A percentile compares a stretch with the other conserved stretches of the same genome.
Conservation (phyloP, 2,888 invertebrate genomes). For the Hololepta plana region DNA sequence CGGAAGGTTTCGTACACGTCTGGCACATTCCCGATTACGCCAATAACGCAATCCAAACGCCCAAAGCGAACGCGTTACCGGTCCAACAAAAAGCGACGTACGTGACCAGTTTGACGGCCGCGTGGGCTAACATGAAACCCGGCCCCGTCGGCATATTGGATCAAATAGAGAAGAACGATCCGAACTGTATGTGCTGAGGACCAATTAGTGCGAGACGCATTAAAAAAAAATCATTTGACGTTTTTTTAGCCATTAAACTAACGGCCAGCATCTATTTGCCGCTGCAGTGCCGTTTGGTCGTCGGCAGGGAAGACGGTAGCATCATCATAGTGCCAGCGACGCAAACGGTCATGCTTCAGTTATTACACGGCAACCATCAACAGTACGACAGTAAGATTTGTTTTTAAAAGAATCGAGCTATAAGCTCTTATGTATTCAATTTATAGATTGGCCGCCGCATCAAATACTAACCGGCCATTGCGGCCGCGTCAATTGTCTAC, state of each 20-base stretch:
- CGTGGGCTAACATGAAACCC: conserved; percentile 78
- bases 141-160: conserved; percentile 83
- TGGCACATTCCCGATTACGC: conserved; percentile 82
- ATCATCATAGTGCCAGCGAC: conserved; percentile 93
- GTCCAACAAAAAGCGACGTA: conserved; percentile 51
- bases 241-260: conserved; percentile 43
- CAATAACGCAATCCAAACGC: conserved; percentile 36
- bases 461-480: conserved; percentile 78
- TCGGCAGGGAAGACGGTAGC: conserved; percentile 88
- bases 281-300: conserved; percentile 81
- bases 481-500: conserved; percentile 82
- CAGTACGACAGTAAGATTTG: conserved; percentile 44
- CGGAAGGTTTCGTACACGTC: conserved; percentile 72
- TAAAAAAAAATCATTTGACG: neutral
- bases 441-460: conserved; percentile 72
- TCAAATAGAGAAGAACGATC: conserved; percentile 58
- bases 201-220: neutral
- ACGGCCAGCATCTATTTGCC: conserved; percentile 91
- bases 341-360: conserved; percentile 83
- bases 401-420: neutral
- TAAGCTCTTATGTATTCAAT: conserved; percentile 1
- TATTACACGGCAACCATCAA: conserved; percentile 76
- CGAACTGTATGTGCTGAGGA: conserved; percentile 8
- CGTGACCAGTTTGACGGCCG: conserved; percentile 63
- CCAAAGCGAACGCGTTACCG: conserved; percentile 33